Evolutionary conservation across 2,888 invertebrate genomes (phyloP).

Genomic region (Parapristionchus giblindavisi): DNA sequence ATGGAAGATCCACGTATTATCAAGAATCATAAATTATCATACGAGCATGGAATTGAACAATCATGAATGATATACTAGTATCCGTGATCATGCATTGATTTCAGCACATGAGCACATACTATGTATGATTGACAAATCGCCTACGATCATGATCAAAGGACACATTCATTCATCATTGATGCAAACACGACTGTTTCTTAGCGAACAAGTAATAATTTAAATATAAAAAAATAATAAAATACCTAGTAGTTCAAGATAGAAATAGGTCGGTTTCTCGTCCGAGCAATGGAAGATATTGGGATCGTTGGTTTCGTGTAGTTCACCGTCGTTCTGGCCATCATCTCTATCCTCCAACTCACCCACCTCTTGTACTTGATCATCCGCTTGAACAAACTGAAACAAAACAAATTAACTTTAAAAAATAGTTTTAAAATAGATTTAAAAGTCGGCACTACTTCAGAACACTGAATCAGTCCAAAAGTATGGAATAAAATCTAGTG

Average conservation of each 20-base stretch:
- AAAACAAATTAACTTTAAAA: neutral
- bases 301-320: neutral
- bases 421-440: neutral
- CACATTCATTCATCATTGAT: too few relatives aligned
- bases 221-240: neutral
- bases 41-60: too few relatives aligned
- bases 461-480: too few relatives aligned
- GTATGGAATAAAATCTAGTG: too few relatives aligned
- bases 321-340: neutral
- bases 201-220: neutral
- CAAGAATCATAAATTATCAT: too few relatives aligned
- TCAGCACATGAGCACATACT: too few relatives aligned
- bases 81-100: too few relatives aligned
- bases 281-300: constrained; percentile 33
- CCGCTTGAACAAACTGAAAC: constrained; percentile 1
- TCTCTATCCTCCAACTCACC: constrained; percentile 5
- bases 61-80: too few relatives aligned
- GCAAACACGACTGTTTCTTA: neutral
- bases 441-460: neutral
- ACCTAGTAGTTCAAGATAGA: constrained; percentile 36
- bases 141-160: too few relatives aligned
- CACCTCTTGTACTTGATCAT: constrained; percentile 17
- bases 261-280: constrained; percentile 33
- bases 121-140: too few relatives aligned
- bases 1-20: too few relatives aligned